Conservation (phyloP, 2,888 invertebrate species). For the Melieria crassipennis region DNA sequence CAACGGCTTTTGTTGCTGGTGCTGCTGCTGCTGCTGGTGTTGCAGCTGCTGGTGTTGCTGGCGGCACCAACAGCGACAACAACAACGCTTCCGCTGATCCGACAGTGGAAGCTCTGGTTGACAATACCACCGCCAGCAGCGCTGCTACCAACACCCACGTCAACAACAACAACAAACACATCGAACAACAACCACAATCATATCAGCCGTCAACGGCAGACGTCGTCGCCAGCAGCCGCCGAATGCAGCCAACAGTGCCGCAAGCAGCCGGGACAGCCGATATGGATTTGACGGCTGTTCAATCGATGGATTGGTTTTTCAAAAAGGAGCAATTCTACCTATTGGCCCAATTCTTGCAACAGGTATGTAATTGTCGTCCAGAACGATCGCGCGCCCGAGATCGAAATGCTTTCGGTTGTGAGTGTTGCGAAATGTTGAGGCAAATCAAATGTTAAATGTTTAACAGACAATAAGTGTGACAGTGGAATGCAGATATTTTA, state of each 20-base stretch:
- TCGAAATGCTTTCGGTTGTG: no score
- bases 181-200: slow-evolving; percentile 22
- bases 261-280: slow-evolving; percentile 77
- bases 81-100: slow-evolving; percentile 6
- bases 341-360: slow-evolving; percentile 96
- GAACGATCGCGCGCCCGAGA: neutral
- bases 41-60: slow-evolving; percentile 34
- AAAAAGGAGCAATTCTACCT: slow-evolving; percentile 95
- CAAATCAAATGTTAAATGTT: no score
- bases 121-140: neutral
- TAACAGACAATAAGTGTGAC: no score
- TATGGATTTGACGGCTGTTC: slow-evolving; percentile 93
- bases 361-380: slow-evolving; percentile 72
- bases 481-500: no score
- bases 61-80: slow-evolving; percentile 19
- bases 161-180: slow-evolving; percentile 27
- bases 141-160: slow-evolving; percentile 27
- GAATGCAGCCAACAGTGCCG: slow-evolving; percentile 85
- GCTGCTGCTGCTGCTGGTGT: slow-evolving; percentile 24
- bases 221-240: slow-evolving; percentile 52
- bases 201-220: slow-evolving; percentile 38
- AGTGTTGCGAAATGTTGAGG: no score
- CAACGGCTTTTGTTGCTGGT: slow-evolving; percentile 32
- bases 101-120: neutral
- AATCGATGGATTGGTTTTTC: slow-evolving; percentile 96